Conservation (phyloP, 2,113 vertebrate species). For the Lycaon pictus region DNA sequence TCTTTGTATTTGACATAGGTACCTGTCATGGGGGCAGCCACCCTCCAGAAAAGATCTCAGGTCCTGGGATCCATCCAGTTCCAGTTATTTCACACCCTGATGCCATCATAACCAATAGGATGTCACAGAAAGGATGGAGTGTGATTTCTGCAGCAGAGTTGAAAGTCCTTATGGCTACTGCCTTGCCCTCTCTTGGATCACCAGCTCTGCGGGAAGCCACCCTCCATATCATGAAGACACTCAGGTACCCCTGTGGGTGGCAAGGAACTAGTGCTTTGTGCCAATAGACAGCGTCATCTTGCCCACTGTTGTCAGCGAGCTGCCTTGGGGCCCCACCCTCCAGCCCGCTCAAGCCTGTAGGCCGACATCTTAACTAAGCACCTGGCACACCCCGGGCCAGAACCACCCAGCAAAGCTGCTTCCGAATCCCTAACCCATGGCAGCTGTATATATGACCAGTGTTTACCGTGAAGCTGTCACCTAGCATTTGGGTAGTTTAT, state of each 20-base stretch:
- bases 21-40: background rate
- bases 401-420: background rate
- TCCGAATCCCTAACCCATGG: background rate
- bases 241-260: background rate
- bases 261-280: background rate
- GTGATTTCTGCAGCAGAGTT: background rate
- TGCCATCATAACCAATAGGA: background rate
- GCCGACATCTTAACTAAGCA: background rate
- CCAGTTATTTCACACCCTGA: no score
- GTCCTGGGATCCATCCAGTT: no score
- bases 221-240: background rate
- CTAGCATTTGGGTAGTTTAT: background rate
- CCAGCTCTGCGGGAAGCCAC: background rate
- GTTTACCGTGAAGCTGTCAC: background rate
- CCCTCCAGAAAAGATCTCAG: background rate
- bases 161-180: background rate
- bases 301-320: rapidly evolving
- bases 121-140: no score
- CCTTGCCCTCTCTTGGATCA: background rate
- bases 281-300: background rate
- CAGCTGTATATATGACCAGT: no score
- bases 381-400: background rate
- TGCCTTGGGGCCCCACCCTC: background rate
- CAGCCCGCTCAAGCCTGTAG: background rate
- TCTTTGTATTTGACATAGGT: background rate